phyloP scores from a whole-genome alignment of 2,797 vertebrate genomes.

The Acridotheres tristis region DNA sequence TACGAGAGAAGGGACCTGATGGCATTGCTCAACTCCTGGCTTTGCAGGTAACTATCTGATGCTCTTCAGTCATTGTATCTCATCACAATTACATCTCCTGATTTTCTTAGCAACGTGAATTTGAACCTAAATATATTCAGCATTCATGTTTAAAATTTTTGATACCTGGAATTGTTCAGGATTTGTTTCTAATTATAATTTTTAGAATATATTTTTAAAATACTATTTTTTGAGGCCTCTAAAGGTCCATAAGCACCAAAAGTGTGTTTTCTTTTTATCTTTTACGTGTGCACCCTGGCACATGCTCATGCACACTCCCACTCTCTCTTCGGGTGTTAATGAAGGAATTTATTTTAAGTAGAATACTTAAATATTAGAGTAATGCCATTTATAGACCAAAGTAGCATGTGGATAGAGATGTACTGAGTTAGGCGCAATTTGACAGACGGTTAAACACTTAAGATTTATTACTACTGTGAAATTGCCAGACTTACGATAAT shows the following conservation, averaged over 20 bases:
- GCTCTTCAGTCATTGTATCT: not conserved
- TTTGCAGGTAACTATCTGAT: not conserved
- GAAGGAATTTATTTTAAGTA: conserved; percentile 33
- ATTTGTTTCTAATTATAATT: not conserved
- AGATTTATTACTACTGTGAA: conserved; percentile 31
- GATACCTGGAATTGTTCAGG: not conserved
- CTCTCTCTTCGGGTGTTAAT: not conserved
- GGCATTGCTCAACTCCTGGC: not conserved
- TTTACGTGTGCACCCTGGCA: not conserved
- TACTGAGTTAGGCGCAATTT: not conserved
- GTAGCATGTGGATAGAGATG: conserved; percentile 1
- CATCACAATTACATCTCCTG: not conserved
- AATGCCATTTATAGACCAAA: conserved; percentile 19
- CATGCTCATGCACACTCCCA: not conserved
- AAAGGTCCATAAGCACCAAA: not conserved
- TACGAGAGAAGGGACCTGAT: not conserved
- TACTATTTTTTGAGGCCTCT: not conserved
- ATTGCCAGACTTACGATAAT: not conserved
- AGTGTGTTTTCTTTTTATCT: conserved; percentile 22
- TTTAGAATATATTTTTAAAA: not conserved
- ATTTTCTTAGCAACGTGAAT: not conserved
- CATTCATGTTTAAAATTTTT: not conserved
- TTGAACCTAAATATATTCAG: not conserved
- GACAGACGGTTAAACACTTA: not conserved
- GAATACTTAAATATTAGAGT: conserved; percentile 7